Evolutionary conservation across 2,888 invertebrate genomes (phyloP).

Genomic region (Tinea semifulvella): DNA sequence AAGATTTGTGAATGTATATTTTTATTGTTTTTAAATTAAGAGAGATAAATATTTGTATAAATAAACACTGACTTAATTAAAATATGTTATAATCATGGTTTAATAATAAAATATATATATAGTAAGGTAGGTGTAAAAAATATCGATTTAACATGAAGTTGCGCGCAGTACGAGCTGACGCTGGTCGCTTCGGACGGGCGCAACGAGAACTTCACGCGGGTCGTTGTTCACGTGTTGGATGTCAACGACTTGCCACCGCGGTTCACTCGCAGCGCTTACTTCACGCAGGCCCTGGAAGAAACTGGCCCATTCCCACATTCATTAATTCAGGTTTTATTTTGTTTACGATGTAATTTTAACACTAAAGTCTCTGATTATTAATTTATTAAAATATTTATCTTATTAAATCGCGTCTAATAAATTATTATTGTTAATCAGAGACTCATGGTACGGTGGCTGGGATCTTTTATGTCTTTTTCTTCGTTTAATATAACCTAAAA

Average conservation of each 20-base stretch:
- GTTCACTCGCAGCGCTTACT: slow-evolving; percentile 76
- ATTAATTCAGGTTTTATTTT: slow-evolving; percentile 74
- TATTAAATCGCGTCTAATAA: no score
- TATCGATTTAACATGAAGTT: slow-evolving; percentile 31
- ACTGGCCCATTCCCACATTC: slow-evolving; percentile 75
- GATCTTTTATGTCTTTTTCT: background rate
- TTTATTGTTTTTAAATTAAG: no score
- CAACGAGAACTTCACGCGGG: slow-evolving; percentile 87
- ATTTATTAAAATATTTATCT: no score
- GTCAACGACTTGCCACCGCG: slow-evolving; percentile 91
- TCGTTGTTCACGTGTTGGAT: slow-evolving; percentile 84
- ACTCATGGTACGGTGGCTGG: no score
- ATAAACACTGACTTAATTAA: no score
- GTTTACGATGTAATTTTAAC: slow-evolving; percentile 30
- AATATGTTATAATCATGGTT: no score
- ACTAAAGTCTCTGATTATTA: no score
- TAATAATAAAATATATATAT: no score
- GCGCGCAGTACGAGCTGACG: slow-evolving; percentile 82
- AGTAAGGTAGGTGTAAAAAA: slow-evolving; percentile 40
- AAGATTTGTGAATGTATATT: no score
- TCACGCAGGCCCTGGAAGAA: slow-evolving; percentile 80
- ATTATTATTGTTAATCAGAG: no score
- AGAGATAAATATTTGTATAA: no score
- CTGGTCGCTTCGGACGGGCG: slow-evolving; percentile 90
- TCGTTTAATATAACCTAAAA: background rate